These are phyloP conservation scores for Trichogramma pretiosum DNA, from an alignment of 1,140 invertebrate genomes.

Conservation along the genomic window DNA sequence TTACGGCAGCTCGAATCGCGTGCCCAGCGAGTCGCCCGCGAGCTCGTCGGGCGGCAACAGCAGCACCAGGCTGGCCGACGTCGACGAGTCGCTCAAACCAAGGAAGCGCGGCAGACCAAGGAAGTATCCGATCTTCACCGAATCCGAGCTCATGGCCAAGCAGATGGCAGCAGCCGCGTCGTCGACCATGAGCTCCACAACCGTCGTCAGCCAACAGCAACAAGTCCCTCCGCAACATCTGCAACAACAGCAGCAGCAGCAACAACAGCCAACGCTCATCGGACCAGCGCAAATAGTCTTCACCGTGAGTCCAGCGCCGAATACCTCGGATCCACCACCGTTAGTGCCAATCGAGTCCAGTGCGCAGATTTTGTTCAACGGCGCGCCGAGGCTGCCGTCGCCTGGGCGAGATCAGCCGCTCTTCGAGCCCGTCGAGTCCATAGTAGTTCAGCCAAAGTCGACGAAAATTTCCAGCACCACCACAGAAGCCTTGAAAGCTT, in stretches of 20 bases:
- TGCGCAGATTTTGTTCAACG: too few species aligned
- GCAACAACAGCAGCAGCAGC: too few species aligned
- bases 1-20: neutral
- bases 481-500: neutral
- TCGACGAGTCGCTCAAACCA: too few species aligned
- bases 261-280: too few species aligned
- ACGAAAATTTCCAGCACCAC: neutral
- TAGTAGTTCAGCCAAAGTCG: neutral
- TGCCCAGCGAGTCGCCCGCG: neutral
- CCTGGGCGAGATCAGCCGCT: neutral
- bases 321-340: too few species aligned
- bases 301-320: too few species aligned
- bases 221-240: too few species aligned
- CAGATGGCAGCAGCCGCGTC: neutral
- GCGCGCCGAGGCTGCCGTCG: too few species aligned
- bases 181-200: too few species aligned
- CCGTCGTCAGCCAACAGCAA: too few species aligned
- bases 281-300: too few species aligned
- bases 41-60: neutral
- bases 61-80: neutral
- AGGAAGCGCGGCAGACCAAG: conserved; percentile 8
- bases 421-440: conserved; percentile 1
- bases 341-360: too few species aligned
- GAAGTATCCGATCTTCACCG: conserved; percentile 10
- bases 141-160: neutral